Conservation (phyloP, 2,113 vertebrate genomes). For the Suncus etruscus region DNA sequence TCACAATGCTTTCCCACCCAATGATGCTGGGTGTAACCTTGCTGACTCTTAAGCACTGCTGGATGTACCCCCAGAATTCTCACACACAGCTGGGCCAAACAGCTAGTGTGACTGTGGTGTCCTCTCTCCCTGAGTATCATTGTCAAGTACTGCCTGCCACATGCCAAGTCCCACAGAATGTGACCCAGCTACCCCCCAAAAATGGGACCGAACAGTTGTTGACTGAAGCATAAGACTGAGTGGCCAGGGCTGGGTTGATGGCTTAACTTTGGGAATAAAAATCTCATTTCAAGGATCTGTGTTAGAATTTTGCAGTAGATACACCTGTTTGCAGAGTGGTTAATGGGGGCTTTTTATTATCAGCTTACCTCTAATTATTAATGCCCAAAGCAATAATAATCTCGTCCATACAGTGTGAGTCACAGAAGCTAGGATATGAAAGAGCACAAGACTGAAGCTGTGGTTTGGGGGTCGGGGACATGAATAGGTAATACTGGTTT, state of each 20-base stretch:
- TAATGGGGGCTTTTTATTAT: not conserved
- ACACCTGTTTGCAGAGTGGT: not conserved
- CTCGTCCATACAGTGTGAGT: too few relatives aligned
- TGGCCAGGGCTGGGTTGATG: not conserved
- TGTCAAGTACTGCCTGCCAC: too few relatives aligned
- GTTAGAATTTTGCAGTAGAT: not conserved
- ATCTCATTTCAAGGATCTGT: not conserved
- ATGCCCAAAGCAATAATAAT: not conserved
- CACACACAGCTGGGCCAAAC: too few relatives aligned
- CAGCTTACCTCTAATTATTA: not conserved
- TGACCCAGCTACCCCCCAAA: not conserved
- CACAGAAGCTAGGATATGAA: too few relatives aligned
- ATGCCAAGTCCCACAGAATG: too few relatives aligned
- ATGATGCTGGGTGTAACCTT: too few relatives aligned
- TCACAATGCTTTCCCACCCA: too few relatives aligned
- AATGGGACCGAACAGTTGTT: not conserved
- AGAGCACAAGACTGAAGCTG: not conserved
- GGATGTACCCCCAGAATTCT: too few relatives aligned
- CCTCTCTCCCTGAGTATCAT: too few relatives aligned
- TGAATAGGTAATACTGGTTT: not conserved
- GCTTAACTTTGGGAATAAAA: not conserved
- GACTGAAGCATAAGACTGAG: not conserved
- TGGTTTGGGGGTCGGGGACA: not conserved
- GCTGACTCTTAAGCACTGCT: too few relatives aligned
- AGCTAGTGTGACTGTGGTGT: too few relatives aligned